Base-by-base conservation (phyloP, 1,140 invertebrate species). In the Antheraea mylitta region DNA sequence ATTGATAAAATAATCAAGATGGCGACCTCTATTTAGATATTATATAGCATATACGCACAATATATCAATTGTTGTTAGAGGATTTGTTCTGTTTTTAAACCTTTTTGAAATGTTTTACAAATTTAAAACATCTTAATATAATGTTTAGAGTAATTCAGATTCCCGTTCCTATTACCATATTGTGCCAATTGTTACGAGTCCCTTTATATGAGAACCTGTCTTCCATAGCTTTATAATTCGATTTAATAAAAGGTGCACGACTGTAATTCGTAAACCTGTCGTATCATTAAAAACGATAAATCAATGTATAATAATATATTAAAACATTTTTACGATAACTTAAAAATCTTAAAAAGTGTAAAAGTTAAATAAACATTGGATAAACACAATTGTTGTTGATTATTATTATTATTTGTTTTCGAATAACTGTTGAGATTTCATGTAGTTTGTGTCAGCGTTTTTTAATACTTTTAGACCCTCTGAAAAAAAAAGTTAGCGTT, bases 281-380 rank as follows among this genome's bases (percentile, higher is more conserved):
- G 76, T 79, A 68, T 79, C 67, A 78, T 73, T 71, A 78, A 75
- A 30, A 82, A 81, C 72, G 78, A 80, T 62, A 76, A 76, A 70
- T 42, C 38, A 9, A 85, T 83, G 78, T 85, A 90, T 81, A 88
- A 86, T 83, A 82, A 81, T 87, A 80, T 89, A 88, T 84, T 83
- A 61, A 86, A 85, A 81, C 84, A 80, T 82, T 89, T 87, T 88
- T 88, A 88, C 80, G 86, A 88, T 88, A 90, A 82, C 80, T 89
- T 87, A 88, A 83, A 83, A 73, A 77, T 86, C 81, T 79, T 79
- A 83, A 86, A 42, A 81, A 87, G 72, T 71, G 65, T 86, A 85
- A 83, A 82, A 81, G 80, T 85, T 83, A 89, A 61, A 83, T 87
- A 91, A 88, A 89, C 74, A 85, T 73, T 81, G 83, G 82, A 85